Evolutionary conservation across 2,797 vertebrate species (phyloP).

Genomic region (Tragopan temminckii): DNA sequence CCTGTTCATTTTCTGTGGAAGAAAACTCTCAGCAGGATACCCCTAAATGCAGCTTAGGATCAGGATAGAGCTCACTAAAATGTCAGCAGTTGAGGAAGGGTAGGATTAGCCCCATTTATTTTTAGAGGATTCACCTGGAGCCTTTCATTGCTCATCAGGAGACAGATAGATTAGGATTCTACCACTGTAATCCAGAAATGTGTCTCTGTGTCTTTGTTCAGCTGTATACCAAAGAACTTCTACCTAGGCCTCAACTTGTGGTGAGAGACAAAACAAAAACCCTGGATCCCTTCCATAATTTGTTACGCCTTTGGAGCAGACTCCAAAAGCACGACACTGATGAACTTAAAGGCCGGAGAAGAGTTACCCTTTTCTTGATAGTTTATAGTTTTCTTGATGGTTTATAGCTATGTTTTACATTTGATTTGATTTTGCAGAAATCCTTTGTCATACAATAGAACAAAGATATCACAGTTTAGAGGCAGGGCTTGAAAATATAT

Average conservation of each 20-base stretch:
- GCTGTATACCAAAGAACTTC: background rate
- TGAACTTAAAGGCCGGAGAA: background rate
- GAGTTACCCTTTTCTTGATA: background rate
- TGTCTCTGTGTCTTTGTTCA: background rate
- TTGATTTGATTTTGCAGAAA: background rate
- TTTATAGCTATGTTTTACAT: background rate
- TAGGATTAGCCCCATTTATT: background rate
- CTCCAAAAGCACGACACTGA: background rate
- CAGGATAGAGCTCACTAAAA: background rate
- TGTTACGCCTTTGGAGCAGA: background rate
- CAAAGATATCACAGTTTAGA: background rate
- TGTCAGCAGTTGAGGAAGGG: fast-evolving
- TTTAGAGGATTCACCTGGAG: background rate
- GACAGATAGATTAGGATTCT: background rate
- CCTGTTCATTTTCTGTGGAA: background rate
- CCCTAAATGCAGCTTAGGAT: background rate
- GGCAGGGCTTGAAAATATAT: background rate
- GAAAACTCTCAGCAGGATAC: background rate
- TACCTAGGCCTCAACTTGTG: background rate
- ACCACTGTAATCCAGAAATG: background rate
- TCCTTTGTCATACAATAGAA: background rate
- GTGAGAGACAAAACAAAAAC: background rate
- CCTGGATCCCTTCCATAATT: background rate
- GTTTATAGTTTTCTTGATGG: background rate
- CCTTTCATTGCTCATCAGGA: background rate